Evolutionary conservation across 2,797 vertebrate species (phyloP).

Genomic region (Xenentodon cancila): DNA sequence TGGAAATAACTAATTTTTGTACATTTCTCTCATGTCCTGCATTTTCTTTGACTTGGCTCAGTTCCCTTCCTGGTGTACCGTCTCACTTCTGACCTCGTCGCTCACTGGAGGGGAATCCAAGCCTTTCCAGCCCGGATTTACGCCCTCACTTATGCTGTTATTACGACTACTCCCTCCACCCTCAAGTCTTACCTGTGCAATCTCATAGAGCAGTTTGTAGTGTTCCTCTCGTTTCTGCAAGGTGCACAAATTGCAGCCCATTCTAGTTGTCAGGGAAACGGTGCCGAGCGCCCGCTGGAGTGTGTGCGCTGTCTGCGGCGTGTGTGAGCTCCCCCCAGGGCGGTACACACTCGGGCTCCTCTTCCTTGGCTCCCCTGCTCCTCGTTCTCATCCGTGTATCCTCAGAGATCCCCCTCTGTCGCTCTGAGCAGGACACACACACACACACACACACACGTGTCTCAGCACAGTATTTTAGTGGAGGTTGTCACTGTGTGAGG

Average conservation of each 20-base stretch:
- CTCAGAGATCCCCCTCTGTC: slow-evolving; percentile 75
- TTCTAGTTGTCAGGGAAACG: slow-evolving; percentile 89
- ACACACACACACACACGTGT: slow-evolving; percentile 28
- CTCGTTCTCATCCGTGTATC: slow-evolving; percentile 93
- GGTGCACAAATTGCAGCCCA: slow-evolving; percentile 99
- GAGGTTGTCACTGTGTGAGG: slow-evolving; percentile 36
- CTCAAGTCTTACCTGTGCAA: slow-evolving; percentile 88
- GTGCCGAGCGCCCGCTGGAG: slow-evolving; percentile 61
- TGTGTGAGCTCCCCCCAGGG: slow-evolving; percentile 77
- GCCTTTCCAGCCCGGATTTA: background rate
- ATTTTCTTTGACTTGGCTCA: slow-evolving; percentile 14
- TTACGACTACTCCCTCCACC: slow-evolving; percentile 3
- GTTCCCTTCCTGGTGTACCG: too few species aligned
- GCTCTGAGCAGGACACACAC: slow-evolving; percentile 33
- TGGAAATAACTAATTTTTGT: slow-evolving; percentile 49
- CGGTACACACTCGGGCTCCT: slow-evolving; percentile 86
- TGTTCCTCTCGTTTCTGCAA: slow-evolving; percentile 99
- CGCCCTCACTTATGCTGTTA: slow-evolving; percentile 1
- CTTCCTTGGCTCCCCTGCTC: slow-evolving; percentile 89
- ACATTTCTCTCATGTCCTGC: slow-evolving; percentile 28
- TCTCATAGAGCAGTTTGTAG: slow-evolving; percentile 99
- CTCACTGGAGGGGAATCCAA: background rate
- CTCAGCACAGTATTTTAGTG: slow-evolving; percentile 26
- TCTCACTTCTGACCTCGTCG: too few species aligned
- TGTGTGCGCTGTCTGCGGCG: slow-evolving; percentile 62